Evolutionary conservation across 2,888 invertebrate species (phyloP).

Genomic region (Apodemia mormo): DNA sequence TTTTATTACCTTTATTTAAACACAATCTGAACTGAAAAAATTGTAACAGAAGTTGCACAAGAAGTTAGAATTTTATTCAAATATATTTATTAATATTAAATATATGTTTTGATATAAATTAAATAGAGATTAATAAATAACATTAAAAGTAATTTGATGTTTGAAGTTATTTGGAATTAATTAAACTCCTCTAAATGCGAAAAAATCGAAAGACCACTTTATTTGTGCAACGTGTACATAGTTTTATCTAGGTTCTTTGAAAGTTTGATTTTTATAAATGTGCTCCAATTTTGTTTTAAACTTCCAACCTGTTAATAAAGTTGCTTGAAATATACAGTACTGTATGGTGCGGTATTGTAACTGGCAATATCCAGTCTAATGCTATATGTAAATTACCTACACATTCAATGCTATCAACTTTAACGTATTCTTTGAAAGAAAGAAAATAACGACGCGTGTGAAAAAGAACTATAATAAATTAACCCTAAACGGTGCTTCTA

Average conservation of each 20-base stretch:
- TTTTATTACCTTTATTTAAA: background rate
- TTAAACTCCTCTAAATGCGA: background rate
- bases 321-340: background rate
- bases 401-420: background rate
- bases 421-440: too few relatives aligned
- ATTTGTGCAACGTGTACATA: too few relatives aligned
- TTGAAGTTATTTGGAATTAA: background rate
- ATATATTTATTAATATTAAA: background rate
- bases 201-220: background rate
- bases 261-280: background rate
- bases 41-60: background rate
- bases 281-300: background rate
- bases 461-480: background rate
- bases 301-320: background rate
- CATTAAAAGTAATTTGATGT: background rate
- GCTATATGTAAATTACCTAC: background rate
- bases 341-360: background rate
- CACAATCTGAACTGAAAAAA: background rate
- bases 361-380: background rate
- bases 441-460: background rate
- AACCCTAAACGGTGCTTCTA: background rate
- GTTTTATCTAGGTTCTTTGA: too few relatives aligned
- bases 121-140: background rate
- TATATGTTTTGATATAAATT: too few relatives aligned
- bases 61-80: background rate